These are phyloP conservation scores for Volucella inflata DNA, from an alignment of 2,888 invertebrate species.

Conservation along the genomic window DNA sequence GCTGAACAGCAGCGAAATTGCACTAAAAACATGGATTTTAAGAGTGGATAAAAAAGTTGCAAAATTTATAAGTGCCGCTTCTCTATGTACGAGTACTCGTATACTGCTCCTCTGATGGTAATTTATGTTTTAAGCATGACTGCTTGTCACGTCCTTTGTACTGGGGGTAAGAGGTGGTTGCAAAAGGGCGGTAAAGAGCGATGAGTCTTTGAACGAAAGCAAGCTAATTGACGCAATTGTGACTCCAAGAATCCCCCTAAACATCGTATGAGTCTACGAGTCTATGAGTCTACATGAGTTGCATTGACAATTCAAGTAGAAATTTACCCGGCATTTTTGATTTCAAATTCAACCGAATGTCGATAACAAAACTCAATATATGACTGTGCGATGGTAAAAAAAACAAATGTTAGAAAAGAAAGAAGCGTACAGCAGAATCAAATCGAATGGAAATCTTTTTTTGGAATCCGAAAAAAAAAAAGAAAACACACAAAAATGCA, in stretches of 20 bases:
- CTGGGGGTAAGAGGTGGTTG: background rate
- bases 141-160: slow-evolving; percentile 51
- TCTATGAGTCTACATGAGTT: slow-evolving; percentile 11
- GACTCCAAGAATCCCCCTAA: slow-evolving; percentile 34
- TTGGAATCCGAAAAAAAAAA: slow-evolving; percentile 48
- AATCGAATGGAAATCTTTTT: slow-evolving; percentile 67
- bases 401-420: slow-evolving; percentile 22
- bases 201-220: slow-evolving; percentile 35
- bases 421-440: slow-evolving; percentile 31
- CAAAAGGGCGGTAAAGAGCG: no score
- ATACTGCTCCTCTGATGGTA: slow-evolving; percentile 16
- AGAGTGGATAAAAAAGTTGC: slow-evolving; percentile 35
- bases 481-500: no score
- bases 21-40: slow-evolving; percentile 58
- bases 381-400: slow-evolving; percentile 21
- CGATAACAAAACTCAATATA: slow-evolving; percentile 54
- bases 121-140: slow-evolving; percentile 59
- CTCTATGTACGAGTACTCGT: no score
- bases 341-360: slow-evolving; percentile 33
- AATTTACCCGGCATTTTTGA: slow-evolving; percentile 43
- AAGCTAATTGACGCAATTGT: slow-evolving; percentile 68
- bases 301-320: slow-evolving; percentile 37
- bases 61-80: slow-evolving; percentile 39
- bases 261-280: background rate
- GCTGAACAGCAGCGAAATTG: slow-evolving; percentile 53